Conservation (phyloP, 37 sponge, comb jelly and placozoan genomes). For the Chondrilla cf. caribensis region DNA sequence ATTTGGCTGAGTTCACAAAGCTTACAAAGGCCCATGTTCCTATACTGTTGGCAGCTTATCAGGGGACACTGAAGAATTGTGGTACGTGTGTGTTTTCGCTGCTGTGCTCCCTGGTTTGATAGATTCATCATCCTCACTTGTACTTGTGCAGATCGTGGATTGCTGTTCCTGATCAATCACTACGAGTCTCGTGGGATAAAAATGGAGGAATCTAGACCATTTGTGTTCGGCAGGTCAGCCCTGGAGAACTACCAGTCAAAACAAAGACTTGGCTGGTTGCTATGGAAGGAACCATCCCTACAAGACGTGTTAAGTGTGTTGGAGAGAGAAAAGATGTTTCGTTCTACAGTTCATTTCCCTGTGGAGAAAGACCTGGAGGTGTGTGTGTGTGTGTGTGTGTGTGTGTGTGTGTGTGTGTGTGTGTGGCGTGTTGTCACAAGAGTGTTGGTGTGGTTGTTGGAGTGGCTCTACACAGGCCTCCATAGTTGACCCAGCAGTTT, state of each 20-base stretch:
- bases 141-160: slow-evolving; percentile 65
- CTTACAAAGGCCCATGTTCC: slow-evolving; percentile 3
- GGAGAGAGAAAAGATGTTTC: slow-evolving; percentile 20
- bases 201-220: slow-evolving; percentile 23
- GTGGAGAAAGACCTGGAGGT: slow-evolving; percentile 19
- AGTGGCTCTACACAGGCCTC: too few species aligned
- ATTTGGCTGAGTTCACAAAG: slow-evolving; percentile 18
- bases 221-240: slow-evolving; percentile 61
- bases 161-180: slow-evolving; percentile 43
- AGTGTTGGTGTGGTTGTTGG: background rate
- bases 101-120: too few species aligned
- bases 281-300: slow-evolving; percentile 48
- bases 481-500: background rate
- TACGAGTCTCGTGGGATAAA: slow-evolving; percentile 53
- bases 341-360: slow-evolving; percentile 26
- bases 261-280: slow-evolving; percentile 52
- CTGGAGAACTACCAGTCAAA: slow-evolving; percentile 27
- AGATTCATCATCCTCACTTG: too few species aligned
- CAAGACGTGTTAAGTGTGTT: slow-evolving; percentile 37
- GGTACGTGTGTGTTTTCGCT: slow-evolving; percentile 26
- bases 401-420: slow-evolving; percentile 26
- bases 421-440: background rate
- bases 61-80: slow-evolving; percentile 24
- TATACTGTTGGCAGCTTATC: slow-evolving; percentile 59
- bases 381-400: slow-evolving; percentile 22